Evolutionary conservation across 2,797 vertebrate species (phyloP).

Genomic region (Peromyscus melanophrys): DNA sequence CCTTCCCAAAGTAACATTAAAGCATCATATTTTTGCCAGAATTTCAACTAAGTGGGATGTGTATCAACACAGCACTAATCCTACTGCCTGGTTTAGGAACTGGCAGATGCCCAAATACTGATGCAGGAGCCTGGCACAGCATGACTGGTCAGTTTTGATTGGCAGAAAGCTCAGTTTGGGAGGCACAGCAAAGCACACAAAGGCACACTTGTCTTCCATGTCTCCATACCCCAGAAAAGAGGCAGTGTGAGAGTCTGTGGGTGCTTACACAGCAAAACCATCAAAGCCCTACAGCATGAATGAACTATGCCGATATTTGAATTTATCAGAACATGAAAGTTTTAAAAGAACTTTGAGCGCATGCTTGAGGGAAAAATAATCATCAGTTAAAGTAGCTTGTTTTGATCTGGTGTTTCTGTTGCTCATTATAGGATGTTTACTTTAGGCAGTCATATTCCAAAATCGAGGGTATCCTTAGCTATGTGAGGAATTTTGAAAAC

Average conservation of each 20-base stretch:
- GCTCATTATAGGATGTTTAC: slow-evolving; percentile 1
- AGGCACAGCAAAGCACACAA: slow-evolving; percentile 51
- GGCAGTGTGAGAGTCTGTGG: neutral
- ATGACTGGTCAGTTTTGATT: slow-evolving; percentile 72
- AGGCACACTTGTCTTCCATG: slow-evolving; percentile 33
- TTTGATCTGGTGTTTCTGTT: slow-evolving; percentile 8
- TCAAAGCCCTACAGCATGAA: neutral
- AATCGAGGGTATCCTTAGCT: slow-evolving; percentile 39
- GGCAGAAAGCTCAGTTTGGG: slow-evolving; percentile 63
- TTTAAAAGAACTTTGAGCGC: slow-evolving; percentile 44
- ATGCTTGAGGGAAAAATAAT: slow-evolving; percentile 42
- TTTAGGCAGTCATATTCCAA: neutral
- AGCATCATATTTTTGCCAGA: slow-evolving; percentile 57
- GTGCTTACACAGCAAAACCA: slow-evolving; percentile 12
- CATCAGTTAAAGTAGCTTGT: neutral
- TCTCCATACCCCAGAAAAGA: slow-evolving; percentile 38
- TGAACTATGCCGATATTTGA: neutral
- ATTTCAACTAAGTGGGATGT: slow-evolving; percentile 64
- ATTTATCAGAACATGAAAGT: slow-evolving; percentile 44
- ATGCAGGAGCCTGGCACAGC: slow-evolving; percentile 3
- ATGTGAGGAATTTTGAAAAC: slow-evolving; percentile 58
- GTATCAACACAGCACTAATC: slow-evolving; percentile 28
- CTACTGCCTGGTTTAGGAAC: slow-evolving; percentile 62
- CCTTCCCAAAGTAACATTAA: slow-evolving; percentile 64
- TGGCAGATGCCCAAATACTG: slow-evolving; percentile 66